Evolutionary conservation across 2,888 invertebrate genomes (phyloP).

Genomic region (Meloe dianella): DNA sequence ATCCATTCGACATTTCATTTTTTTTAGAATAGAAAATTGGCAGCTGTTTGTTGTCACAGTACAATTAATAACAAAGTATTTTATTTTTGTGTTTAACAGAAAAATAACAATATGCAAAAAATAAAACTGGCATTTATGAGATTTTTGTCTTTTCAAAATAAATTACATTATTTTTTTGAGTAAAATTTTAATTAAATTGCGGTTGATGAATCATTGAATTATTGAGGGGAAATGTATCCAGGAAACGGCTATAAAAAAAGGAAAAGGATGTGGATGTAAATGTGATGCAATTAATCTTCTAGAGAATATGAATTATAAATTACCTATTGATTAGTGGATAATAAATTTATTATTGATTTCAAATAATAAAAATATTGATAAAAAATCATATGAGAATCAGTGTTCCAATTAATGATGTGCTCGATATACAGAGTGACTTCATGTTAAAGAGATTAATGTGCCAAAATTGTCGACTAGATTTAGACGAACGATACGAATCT

Average conservation of each 20-base stretch:
- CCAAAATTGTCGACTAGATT: too few relatives aligned
- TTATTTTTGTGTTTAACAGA: not conserved
- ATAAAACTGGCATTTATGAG: not conserved
- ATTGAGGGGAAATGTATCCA: conserved; percentile 2
- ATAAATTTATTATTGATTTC: not conserved
- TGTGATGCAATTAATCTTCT: conserved; percentile 6
- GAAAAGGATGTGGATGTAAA: conserved; percentile 8
- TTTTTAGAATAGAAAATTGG: conserved; percentile 3
- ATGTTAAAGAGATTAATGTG: not conserved
- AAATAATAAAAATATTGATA: too few relatives aligned
- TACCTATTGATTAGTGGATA: not conserved
- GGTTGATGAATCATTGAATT: conserved; percentile 8
- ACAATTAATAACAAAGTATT: not conserved
- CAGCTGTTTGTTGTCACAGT: not conserved
- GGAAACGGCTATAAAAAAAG: conserved; percentile 8
- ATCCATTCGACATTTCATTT: not conserved
- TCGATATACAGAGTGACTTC: not conserved
- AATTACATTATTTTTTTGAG: not conserved
- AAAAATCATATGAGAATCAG: too few relatives aligned
- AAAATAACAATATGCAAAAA: not conserved
- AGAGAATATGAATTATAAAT: conserved; percentile 6
- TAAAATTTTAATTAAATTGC: not conserved
- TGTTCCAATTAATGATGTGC: not conserved
- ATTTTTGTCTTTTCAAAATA: not conserved
- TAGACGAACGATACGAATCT: not conserved